Evolutionary conservation across 2,797 vertebrate genomes (phyloP).

Genomic region (Podarcis lilfordi): DNA sequence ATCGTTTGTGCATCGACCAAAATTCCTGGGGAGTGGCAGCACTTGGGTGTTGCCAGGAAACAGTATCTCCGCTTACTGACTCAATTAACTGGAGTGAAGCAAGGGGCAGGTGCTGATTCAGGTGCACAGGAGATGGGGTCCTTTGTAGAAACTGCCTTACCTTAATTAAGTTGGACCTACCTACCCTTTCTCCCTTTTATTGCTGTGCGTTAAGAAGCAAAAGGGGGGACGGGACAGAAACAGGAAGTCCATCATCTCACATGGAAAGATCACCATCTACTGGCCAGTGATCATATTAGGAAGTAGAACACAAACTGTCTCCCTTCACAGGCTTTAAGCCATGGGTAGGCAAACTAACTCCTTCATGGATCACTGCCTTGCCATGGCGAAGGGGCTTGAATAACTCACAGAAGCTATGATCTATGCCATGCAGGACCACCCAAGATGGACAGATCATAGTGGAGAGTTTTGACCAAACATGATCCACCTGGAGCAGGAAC

Average conservation of each 20-base stretch:
- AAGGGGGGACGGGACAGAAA: neutral
- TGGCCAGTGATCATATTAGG: neutral
- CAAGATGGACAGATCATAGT: too few species aligned
- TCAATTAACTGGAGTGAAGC: conserved; percentile 26
- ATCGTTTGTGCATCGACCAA: conserved; percentile 3
- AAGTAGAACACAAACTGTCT: neutral
- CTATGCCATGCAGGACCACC: too few species aligned
- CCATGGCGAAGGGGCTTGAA: too few species aligned
- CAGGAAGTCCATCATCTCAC: neutral
- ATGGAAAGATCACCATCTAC: conserved; percentile 41
- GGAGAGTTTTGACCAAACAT: too few species aligned
- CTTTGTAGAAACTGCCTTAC: conserved; percentile 1
- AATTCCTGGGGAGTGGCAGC: conserved; percentile 10
- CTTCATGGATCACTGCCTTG: too few species aligned
- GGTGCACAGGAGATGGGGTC: conserved; percentile 33
- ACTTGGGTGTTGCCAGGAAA: neutral
- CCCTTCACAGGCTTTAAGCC: neutral
- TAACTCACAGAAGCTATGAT: too few species aligned
- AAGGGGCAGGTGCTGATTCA: conserved; percentile 52
- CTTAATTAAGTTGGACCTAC: neutral
- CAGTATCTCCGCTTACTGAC: conserved; percentile 22
- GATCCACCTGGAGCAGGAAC: too few species aligned
- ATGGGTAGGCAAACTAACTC: too few species aligned
- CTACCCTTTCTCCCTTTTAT: too few species aligned
- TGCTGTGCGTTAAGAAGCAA: neutral